Percentiles rank a stretch among this genome's conserved stretches.
These are phyloP conservation scores for Pseudopodoces humilis DNA, from an alignment of 2,113 vertebrate genomes.

Conservation along the genomic window DNA sequence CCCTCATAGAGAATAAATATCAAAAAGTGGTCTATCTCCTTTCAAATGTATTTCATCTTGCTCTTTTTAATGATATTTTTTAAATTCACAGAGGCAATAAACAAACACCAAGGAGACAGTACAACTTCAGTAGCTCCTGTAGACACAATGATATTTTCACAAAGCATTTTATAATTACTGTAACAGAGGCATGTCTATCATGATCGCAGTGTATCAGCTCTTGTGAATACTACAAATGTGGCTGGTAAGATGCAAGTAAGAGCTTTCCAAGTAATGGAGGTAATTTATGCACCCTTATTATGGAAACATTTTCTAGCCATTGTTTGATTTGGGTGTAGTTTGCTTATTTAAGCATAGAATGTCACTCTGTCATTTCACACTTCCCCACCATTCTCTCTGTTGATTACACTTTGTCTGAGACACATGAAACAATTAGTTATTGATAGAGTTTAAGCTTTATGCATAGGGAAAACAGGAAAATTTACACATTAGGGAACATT, in stretches of 20 bases:
- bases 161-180: slow-evolving; percentile 48
- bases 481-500: neutral
- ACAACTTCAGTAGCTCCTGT: slow-evolving; percentile 37
- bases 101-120: neutral
- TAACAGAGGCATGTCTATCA: slow-evolving; percentile 45
- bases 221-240: slow-evolving; percentile 17
- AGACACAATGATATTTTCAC: slow-evolving; percentile 43
- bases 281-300: slow-evolving; percentile 66
- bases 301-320: slow-evolving; percentile 24
- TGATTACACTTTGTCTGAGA: slow-evolving; percentile 56
- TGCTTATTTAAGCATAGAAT: slow-evolving; percentile 66
- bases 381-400: slow-evolving; percentile 29
- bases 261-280: slow-evolving; percentile 54
- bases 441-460: slow-evolving; percentile 38
- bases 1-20: neutral
- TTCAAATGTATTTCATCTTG: neutral
- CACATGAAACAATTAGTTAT: slow-evolving; percentile 41
- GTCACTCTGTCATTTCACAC: slow-evolving; percentile 64
- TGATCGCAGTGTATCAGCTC: slow-evolving; percentile 2
- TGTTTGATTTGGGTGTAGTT: slow-evolving; percentile 57
- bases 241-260: slow-evolving; percentile 40
- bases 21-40: neutral
- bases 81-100: neutral
- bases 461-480: neutral
- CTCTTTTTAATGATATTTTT: neutral